A percentile compares a stretch with the other conserved stretches of the same genome.
phyloP scores from a whole-genome alignment of 2,113 vertebrate species.

The Gnathonemus longibarbis region DNA sequence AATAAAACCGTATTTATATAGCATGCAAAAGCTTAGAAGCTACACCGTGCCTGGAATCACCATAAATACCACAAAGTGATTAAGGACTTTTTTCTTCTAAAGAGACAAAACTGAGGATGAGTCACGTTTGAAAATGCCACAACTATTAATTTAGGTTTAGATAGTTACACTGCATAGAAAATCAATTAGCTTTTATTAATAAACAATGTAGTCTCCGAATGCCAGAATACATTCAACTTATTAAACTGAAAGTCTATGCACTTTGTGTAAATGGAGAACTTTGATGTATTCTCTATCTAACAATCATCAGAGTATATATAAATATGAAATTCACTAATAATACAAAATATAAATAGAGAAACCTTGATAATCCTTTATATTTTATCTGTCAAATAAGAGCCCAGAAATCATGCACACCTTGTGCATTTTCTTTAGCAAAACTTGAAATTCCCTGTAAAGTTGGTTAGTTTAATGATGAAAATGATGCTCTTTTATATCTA shows the following conservation, averaged over 20 bases:
- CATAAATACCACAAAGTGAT: slow-evolving; percentile 3
- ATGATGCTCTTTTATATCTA: not conserved
- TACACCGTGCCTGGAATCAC: not conserved
- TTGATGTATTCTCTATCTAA: not conserved
- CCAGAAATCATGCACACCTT: not conserved
- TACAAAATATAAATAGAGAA: not conserved
- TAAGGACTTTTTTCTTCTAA: not conserved
- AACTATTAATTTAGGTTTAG: not conserved
- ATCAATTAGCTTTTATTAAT: not conserved
- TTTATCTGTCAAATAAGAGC: not conserved
- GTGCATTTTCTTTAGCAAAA: not conserved
- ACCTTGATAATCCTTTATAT: not conserved
- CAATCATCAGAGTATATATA: not conserved
- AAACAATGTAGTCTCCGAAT: not conserved
- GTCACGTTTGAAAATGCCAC: not conserved
- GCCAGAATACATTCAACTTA: not conserved
- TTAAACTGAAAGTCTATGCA: not conserved
- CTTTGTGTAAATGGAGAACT: not conserved
- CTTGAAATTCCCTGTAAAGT: not conserved
- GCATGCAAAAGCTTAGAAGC: slow-evolving; percentile 11
- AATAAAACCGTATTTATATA: slow-evolving; percentile 13
- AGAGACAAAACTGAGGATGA: not conserved
- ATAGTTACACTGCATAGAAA: not conserved
- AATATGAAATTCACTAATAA: not conserved
- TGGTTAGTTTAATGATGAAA: not conserved